Percentiles rank a stretch among this genome's conserved stretches.
Evolutionary conservation across 2,797 vertebrate species (phyloP).

Genomic region (Falco berigora): DNA sequence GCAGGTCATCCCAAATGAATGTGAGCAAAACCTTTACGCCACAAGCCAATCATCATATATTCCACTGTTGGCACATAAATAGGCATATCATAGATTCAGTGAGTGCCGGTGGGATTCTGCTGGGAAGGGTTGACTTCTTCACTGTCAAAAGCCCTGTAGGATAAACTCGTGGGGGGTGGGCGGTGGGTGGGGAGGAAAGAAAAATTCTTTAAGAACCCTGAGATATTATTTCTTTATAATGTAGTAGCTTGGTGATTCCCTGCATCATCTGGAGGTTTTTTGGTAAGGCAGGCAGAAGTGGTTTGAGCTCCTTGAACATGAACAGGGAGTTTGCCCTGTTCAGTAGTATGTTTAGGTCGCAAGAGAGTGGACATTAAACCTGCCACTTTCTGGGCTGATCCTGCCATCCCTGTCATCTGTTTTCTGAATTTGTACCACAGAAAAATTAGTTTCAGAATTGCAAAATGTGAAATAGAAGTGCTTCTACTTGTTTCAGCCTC

Average conservation of each 20-base stretch:
- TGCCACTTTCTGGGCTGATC: background rate
- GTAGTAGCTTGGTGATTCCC: background rate
- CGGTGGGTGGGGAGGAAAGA: too few species aligned
- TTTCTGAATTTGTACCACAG: background rate
- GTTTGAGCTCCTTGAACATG: background rate
- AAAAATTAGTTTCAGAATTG: background rate
- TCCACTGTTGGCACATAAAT: background rate
- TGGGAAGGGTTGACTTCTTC: background rate
- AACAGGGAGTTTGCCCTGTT: background rate
- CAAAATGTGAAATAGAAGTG: background rate
- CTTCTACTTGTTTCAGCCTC: background rate
- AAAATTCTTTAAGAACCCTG: background rate
- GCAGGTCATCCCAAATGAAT: background rate
- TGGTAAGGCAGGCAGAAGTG: background rate
- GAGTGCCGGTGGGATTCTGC: background rate
- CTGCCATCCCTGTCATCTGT: background rate
- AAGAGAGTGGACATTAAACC: background rate
- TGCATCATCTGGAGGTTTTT: background rate
- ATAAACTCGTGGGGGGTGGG: background rate
- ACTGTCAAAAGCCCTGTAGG: background rate
- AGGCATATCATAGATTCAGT: background rate
- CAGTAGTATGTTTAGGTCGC: fast-evolving
- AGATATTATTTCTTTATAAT: background rate
- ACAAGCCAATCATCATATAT: background rate
- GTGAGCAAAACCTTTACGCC: background rate